Percentiles rank a stretch among this genome's conserved stretches.
phyloP scores from a whole-genome alignment of 2,797 vertebrate species.

The Staurois parvus region DNA sequence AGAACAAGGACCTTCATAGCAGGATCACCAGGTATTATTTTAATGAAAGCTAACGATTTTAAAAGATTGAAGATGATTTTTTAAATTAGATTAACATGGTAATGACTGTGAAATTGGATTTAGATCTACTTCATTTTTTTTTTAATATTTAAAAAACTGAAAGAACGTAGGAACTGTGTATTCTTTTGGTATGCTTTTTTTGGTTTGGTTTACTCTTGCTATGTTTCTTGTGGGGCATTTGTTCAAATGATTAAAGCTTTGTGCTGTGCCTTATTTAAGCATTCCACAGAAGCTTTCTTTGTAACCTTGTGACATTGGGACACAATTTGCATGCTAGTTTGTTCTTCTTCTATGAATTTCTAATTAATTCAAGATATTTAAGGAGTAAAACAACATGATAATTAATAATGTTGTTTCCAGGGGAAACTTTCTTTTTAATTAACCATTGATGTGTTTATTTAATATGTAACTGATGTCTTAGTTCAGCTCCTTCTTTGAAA shows the following conservation, averaged over 20 bases:
- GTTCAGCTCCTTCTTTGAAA: not conserved
- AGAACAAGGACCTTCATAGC: too few species aligned
- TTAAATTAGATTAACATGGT: too few species aligned
- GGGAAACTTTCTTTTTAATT: slow-evolving; percentile 5
- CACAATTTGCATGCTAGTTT: slow-evolving; percentile 23
- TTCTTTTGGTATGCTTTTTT: not conserved
- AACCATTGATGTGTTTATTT: slow-evolving; percentile 15
- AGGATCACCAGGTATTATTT: too few species aligned
- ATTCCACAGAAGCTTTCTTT: not conserved
- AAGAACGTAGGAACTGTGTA: not conserved
- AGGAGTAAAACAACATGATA: slow-evolving; percentile 18
- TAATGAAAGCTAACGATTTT: too few species aligned
- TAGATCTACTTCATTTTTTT: not conserved
- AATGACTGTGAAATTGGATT: not conserved
- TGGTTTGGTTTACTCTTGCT: not conserved
- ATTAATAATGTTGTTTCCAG: slow-evolving; percentile 14
- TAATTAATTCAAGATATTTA: slow-evolving; percentile 25
- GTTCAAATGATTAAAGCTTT: not conserved
- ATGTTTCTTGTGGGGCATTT: not conserved
- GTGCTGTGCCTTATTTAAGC: slow-evolving; percentile 5
- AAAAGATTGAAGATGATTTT: too few species aligned
- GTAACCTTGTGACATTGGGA: slow-evolving; percentile 42
- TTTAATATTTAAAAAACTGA: not conserved
- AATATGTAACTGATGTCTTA: slow-evolving; percentile 13
- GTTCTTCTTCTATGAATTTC: slow-evolving; percentile 31